Conservation (phyloP, 2,797 vertebrate genomes). For the Amblyraja radiata region DNA sequence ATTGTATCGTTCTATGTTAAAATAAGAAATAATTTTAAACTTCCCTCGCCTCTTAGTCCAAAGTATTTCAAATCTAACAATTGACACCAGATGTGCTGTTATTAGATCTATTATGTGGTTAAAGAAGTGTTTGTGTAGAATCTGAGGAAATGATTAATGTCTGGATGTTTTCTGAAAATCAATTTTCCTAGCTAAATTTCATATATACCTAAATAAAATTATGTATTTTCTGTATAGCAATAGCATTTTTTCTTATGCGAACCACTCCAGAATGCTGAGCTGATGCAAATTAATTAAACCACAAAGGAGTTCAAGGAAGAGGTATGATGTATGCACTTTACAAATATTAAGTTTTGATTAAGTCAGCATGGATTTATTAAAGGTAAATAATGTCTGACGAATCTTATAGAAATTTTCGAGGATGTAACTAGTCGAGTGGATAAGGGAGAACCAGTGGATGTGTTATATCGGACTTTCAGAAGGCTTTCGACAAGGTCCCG, state of each 20-base stretch:
- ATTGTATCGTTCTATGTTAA: no score
- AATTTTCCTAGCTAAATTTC: neutral
- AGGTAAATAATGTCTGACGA: no score
- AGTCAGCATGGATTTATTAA: no score
- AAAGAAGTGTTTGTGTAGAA: neutral
- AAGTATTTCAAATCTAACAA: neutral
- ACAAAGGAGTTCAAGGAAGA: neutral
- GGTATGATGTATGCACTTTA: neutral
- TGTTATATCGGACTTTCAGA: no score
- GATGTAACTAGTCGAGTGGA: no score
- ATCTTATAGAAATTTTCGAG: no score
- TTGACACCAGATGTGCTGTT: neutral
- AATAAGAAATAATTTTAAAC: no score
- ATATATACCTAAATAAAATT: no score
- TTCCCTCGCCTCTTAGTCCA: no score
- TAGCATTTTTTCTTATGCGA: neutral
- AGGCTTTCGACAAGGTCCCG: no score
- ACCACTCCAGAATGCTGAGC: neutral
- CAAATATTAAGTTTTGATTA: slow-evolving; percentile 46
- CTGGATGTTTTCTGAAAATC: neutral
- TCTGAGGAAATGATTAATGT: neutral
- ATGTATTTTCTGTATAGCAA: neutral
- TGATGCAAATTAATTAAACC: neutral
- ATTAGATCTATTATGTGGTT: neutral
- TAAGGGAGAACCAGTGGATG: no score